Base-by-base conservation (phyloP, 2,888 invertebrate genomes). In the Chelonus formosanus region DNA sequence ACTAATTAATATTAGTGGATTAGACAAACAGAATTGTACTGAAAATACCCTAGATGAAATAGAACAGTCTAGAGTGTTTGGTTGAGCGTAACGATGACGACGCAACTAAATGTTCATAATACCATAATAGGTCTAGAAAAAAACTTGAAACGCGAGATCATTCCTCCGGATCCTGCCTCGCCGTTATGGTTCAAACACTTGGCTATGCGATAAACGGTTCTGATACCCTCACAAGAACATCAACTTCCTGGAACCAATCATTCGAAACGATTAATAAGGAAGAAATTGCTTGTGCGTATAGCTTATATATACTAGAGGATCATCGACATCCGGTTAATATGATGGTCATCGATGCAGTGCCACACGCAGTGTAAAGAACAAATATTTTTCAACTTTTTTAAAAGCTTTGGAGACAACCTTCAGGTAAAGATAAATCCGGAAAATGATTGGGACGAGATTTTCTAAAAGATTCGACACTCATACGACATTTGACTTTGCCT, bases 81-180 rank as follows among this genome's bases (percentile, higher is more conserved):
- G 8, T 31, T 5, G 60, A 65, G 67, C 67, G 67, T 75, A 80
- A 82, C 82, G 80, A 79, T 81, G 80, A 80, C 82, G 76, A 76
- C 76, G 82, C 80, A 79, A 79, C 75, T 78, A 76, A 78, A 80
- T 80, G 80, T 78, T 83, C 81, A 79, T 81, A 81, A 81, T 76
- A 75, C 82, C 80, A 78, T 82, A 81, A 79, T 77, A 72, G 78
- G 81, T 74, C 40, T 53, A 60, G 61, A 68, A 63, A 66, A 63
- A 66, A 64, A 69, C 35, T 63, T 68, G 59, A 68, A 68, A 65
- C 55, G 58, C 67, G 63, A 64, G 57, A 62, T 69, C 69, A 63
- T 67, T 67, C 63, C 55, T 55, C 55, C 52, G 58, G 60, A 60
- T 59, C 55, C 66, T 54, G 59, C 50, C 65, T 59, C 52, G 55